Conservation (phyloP, 2,797 vertebrate species). For the Caiman crocodilus region DNA sequence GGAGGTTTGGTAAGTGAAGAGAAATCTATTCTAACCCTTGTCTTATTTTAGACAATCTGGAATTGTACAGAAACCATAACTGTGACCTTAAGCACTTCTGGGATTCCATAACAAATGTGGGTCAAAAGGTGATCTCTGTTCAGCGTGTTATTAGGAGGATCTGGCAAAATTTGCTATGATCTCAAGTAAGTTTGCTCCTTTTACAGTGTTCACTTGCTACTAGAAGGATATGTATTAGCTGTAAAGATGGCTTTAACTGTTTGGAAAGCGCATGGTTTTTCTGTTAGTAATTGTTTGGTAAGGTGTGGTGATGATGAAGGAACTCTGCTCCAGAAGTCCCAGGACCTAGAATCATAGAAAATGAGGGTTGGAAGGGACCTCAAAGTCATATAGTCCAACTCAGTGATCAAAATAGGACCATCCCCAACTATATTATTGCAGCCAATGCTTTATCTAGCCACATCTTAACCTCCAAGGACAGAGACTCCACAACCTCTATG, state of each 20-base stretch:
- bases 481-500: too few relatives aligned
- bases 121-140: background rate
- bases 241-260: background rate
- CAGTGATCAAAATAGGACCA: too few relatives aligned
- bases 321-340: background rate
- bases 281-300: background rate
- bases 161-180: background rate
- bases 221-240: background rate
- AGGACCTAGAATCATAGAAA: background rate
- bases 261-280: background rate
- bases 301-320: background rate
- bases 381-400: too few relatives aligned
- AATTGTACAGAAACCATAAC: background rate
- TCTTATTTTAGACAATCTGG: background rate
- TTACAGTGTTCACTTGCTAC: background rate
- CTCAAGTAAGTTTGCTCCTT: constrained; percentile 4
- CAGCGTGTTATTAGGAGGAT: background rate
- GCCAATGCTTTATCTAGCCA: too few relatives aligned
- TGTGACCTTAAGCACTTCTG: background rate
- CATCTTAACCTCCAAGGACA: too few relatives aligned
- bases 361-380: background rate
- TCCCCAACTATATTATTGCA: too few relatives aligned
- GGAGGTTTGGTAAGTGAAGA: background rate
- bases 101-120: background rate
- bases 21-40: background rate